Evolutionary conservation across 1,140 invertebrate species (phyloP), one percentile per base, ranked within the genome.

Genomic region (Samia ricini): DNA sequence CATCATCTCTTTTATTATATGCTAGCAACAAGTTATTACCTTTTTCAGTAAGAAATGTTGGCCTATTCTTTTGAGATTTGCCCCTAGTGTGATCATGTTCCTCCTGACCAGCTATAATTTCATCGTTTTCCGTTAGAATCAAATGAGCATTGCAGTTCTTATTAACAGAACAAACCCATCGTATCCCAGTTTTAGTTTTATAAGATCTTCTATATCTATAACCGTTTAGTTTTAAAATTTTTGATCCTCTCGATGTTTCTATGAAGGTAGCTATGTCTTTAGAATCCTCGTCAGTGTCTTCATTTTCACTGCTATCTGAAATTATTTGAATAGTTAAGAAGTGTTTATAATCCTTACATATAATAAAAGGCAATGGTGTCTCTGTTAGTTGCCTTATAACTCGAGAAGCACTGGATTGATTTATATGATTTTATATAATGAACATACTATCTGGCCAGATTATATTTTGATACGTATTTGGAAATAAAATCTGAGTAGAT

Each of bases 191-290:
- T 21, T 57, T 57, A n/a, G 56, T 36, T 57, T 42, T 57, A 36
- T 57, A 57, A 12, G 56, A 4, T 21, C 42, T 57, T 20, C 56
- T 33, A 23, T 57, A 57, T 57, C 26, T 57, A 21, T 36, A 57
- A 33, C 56, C 56, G 20, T 57, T 57, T 20, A 36, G 33, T 29
- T 36, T 29, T 19, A 57, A 57, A 7, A 21, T 33, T 36, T 36
- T 36, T 12, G 15, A 33, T 20, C 56, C 29, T 57, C 26, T 57
- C 19, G 19, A 18, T 36, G 29, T 21, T 33, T 57, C 15, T 36
- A 36, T 20, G 18, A 57, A 57, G 20, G 8, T 57, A 5, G 29
- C 26, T 19, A 36, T 29, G 21, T 55, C 52, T 12, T 23, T 55
- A 4, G 22, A 55, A 55, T 55, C 24, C 18, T 23, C 52, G 12